Conservation (phyloP, 2,113 vertebrate species). For the Laticauda laticaudata region DNA sequence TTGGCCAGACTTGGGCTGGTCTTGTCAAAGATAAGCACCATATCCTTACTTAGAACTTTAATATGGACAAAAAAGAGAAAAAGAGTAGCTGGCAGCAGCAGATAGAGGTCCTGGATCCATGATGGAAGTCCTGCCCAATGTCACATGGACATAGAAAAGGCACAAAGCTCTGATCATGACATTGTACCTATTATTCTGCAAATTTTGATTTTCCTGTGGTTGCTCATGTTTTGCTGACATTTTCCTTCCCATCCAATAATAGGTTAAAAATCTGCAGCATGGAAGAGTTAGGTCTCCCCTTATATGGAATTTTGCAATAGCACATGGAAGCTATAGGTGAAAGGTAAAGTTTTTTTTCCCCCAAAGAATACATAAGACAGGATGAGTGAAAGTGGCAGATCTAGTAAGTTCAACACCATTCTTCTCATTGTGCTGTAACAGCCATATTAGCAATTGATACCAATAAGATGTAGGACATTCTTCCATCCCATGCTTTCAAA, state of each 20-base stretch:
- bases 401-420: background rate
- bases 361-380: background rate
- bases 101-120: background rate
- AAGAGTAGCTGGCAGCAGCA: background rate
- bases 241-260: background rate
- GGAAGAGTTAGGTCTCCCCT: background rate
- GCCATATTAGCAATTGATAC: background rate
- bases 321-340: background rate
- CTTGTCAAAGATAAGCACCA: background rate
- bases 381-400: background rate
- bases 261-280: background rate
- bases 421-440: background rate
- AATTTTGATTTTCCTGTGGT: background rate
- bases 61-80: background rate
- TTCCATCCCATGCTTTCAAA: background rate
- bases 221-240: background rate
- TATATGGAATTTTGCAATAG: background rate
- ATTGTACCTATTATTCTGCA: background rate
- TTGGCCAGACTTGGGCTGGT: background rate
- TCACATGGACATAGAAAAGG: background rate
- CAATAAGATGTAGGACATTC: fast-evolving
- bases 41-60: background rate
- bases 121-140: background rate
- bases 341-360: background rate
- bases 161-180: background rate